These are phyloP conservation scores for Chironomus striatipennis DNA, from an alignment of 1,140 invertebrate genomes.

Conservation along the genomic window DNA sequence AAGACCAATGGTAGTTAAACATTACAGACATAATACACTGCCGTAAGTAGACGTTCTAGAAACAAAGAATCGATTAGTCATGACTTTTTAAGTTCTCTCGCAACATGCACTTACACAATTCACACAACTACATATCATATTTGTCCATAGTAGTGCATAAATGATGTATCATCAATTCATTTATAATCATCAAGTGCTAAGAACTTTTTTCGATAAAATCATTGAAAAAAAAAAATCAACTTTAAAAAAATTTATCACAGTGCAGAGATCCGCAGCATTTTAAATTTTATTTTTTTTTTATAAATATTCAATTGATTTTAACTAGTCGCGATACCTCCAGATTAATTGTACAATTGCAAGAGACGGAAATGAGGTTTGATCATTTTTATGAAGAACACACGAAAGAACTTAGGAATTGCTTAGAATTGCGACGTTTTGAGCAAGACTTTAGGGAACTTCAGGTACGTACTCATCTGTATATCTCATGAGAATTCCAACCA, in stretches of 20 bases:
- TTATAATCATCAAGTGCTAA: not conserved
- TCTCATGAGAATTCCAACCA: constrained; percentile 36
- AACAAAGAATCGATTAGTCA: not conserved
- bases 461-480: constrained; percentile 33
- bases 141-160: not conserved
- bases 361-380: constrained; percentile 89
- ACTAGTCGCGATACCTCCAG: constrained; percentile 45
- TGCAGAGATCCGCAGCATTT: constrained; percentile 6
- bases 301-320: not conserved
- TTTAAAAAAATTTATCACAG: not conserved
- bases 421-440: constrained; percentile 83
- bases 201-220: not conserved
- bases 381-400: constrained; percentile 89
- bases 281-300: not conserved
- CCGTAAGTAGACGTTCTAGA: not conserved
- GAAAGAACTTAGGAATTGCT: constrained; percentile 75
- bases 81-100: not conserved
- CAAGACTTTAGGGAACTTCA: constrained; percentile 76
- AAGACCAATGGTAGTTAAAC: not conserved
- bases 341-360: constrained; percentile 86
- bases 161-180: not conserved
- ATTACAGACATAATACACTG: not conserved
- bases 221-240: not conserved
- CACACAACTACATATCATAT: not conserved
- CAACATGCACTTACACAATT: not conserved